Evolutionary conservation across 2,888 invertebrate genomes (phyloP).

Genomic region (Acleris laterana): DNA sequence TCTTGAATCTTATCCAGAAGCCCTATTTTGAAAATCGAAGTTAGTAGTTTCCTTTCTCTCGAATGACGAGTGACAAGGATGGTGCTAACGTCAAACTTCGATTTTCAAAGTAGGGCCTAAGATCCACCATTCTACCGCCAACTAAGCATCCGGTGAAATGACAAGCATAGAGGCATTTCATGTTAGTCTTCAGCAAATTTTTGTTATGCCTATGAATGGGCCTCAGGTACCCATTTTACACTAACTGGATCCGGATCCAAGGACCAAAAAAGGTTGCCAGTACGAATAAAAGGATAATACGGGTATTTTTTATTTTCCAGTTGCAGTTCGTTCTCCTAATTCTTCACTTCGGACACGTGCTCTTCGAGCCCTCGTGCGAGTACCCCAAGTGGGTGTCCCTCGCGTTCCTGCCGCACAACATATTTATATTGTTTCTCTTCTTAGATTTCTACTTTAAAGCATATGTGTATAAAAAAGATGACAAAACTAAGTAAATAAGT

Average conservation of each 20-base stretch:
- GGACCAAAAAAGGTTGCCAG: slow-evolving; percentile 2
- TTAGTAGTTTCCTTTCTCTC: too few relatives aligned
- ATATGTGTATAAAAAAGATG: slow-evolving; percentile 83
- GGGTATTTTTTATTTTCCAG: slow-evolving; percentile 60
- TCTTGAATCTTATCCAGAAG: too few relatives aligned
- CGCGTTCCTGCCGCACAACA: slow-evolving; percentile 86
- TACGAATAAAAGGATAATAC: not conserved
- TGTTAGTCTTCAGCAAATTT: not conserved
- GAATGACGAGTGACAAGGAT: too few relatives aligned
- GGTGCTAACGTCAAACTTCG: too few relatives aligned
- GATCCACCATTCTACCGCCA: too few relatives aligned
- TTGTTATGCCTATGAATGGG: not conserved
- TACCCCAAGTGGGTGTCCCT: slow-evolving; percentile 86
- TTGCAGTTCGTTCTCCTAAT: slow-evolving; percentile 87
- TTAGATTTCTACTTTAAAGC: slow-evolving; percentile 87
- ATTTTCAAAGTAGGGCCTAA: too few relatives aligned
- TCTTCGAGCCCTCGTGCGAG: slow-evolving; percentile 84
- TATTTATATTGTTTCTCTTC: slow-evolving; percentile 88
- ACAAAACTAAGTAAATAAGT: slow-evolving; percentile 51
- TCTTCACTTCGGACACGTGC: slow-evolving; percentile 83
- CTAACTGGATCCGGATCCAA: not conserved
- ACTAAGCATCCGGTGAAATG: too few relatives aligned
- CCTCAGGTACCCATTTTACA: too few relatives aligned
- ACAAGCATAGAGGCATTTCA: not conserved
- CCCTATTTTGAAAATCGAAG: too few relatives aligned